Percentiles rank a stretch among this genome's conserved stretches.
These are phyloP conservation scores for Sitta carolinensis DNA, from an alignment of 2,797 vertebrate species.

Conservation along the genomic window DNA sequence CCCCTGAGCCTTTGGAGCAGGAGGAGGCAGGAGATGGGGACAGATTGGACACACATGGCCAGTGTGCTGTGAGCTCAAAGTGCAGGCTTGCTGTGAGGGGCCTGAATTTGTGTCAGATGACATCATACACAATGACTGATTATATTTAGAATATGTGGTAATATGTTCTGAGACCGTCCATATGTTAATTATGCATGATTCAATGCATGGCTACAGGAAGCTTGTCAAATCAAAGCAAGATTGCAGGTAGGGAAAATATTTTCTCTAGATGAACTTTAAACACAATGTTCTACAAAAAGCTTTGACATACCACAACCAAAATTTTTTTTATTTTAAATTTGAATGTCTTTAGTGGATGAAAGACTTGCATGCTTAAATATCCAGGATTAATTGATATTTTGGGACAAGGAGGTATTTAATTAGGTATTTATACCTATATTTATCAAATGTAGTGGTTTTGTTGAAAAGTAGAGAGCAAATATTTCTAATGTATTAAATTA, in stretches of 20 bases:
- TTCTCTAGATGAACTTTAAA: background rate
- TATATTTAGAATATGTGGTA: constrained; percentile 41
- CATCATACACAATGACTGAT: background rate
- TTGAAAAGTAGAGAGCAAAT: background rate
- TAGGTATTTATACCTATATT: too few relatives aligned
- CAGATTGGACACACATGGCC: constrained; percentile 1
- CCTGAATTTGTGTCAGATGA: constrained; percentile 22
- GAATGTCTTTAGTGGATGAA: background rate
- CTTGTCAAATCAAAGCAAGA: background rate
- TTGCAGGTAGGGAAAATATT: background rate
- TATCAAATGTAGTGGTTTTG: background rate
- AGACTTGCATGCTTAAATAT: background rate
- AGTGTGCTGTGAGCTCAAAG: background rate
- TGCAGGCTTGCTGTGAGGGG: background rate
- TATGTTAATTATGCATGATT: background rate
- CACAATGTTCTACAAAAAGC: background rate
- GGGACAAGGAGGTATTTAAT: background rate
- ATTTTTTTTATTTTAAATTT: background rate
- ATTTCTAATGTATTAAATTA: background rate
- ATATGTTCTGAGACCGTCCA: background rate
- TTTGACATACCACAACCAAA: background rate
- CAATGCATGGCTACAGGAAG: background rate
- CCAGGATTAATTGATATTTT: background rate
- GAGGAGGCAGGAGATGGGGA: background rate
- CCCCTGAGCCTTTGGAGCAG: background rate